Base-by-base conservation (phyloP, 2,888 invertebrate genomes). In the Matsumyia berberina region DNA sequence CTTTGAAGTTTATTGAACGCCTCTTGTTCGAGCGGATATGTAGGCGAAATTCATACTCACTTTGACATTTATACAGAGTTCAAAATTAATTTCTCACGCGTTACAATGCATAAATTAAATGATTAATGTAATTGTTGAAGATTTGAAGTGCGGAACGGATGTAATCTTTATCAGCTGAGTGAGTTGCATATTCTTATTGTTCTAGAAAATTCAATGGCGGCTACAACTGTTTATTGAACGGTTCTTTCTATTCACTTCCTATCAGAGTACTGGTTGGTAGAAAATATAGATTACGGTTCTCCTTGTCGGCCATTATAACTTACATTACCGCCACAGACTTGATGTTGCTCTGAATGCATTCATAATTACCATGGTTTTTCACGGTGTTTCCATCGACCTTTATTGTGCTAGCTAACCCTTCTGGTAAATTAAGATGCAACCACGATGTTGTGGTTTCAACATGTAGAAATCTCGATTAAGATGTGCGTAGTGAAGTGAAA, bases 401-500 rank as follows among this genome's bases (percentile, higher is more conserved):
- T 73, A 24, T 49, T 62, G 42, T 70, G 51, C 72, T 33, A 51
- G 17, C 55, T 55, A 37, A 31, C 42, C 33, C 66, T 58, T 66
- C 51, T 66, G 49, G 33, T 37, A 51, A 24, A 33, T 19, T 51
- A 46, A 58, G 37, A 49, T 72, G 58, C 37, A 49, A 35, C 49
- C 67, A 17, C 39, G 9, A 42, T 62, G 5, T 60, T 81, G 80
- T 62, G 67, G 74, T 74, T 80, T 33, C 46, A 7, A 53, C 49
- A 81, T 80, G 74, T 69, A 15, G 80, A 74, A 80, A 74, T 67
- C 44, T 57, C 39, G 33, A 62, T 74, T 67, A 53, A 74, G 66
- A 62, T 67, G 57, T 67, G 53, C 53, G 76, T 76, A 74, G 62
- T 62, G 62, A 69, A 74, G 69, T 62, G 74, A 69, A 74, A 80